A percentile compares a stretch with the other conserved stretches of the same genome.
These are phyloP conservation scores for Neria commutata DNA, from an alignment of 2,888 invertebrate genomes.

Conservation along the genomic window DNA sequence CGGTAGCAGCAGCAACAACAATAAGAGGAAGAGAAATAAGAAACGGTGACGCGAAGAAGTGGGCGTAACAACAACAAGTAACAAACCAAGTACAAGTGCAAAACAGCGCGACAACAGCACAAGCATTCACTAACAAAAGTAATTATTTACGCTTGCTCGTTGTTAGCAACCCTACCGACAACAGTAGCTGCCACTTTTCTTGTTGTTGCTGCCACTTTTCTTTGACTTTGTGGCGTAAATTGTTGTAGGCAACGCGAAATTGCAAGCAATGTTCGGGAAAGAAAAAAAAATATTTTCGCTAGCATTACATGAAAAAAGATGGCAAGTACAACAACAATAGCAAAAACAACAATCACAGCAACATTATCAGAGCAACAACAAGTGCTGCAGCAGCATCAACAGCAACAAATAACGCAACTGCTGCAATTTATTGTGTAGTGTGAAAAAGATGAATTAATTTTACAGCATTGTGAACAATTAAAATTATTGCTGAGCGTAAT, in stretches of 20 bases:
- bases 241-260: neutral
- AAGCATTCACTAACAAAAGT: conserved; percentile 43
- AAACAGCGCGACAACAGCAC: conserved; percentile 10
- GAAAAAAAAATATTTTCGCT: too few species aligned
- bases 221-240: neutral
- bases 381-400: neutral
- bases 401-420: conserved; percentile 10
- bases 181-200: conserved; percentile 13
- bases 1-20: neutral
- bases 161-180: conserved; percentile 36
- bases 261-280: neutral
- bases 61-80: neutral
- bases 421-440: conserved; percentile 30
- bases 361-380: conserved; percentile 17
- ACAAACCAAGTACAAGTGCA: neutral
- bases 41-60: neutral
- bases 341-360: conserved; percentile 9
- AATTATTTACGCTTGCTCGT: conserved; percentile 52
- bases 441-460: conserved; percentile 54
- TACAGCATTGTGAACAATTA: conserved; percentile 55
- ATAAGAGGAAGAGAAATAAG: neutral
- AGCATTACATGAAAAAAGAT: too few species aligned
- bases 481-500: conserved; percentile 49
- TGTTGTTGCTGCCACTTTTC: too few species aligned
- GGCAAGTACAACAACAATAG: conserved; percentile 11